Conservation (phyloP, 2,797 vertebrate species). For the Rhinella marina region DNA sequence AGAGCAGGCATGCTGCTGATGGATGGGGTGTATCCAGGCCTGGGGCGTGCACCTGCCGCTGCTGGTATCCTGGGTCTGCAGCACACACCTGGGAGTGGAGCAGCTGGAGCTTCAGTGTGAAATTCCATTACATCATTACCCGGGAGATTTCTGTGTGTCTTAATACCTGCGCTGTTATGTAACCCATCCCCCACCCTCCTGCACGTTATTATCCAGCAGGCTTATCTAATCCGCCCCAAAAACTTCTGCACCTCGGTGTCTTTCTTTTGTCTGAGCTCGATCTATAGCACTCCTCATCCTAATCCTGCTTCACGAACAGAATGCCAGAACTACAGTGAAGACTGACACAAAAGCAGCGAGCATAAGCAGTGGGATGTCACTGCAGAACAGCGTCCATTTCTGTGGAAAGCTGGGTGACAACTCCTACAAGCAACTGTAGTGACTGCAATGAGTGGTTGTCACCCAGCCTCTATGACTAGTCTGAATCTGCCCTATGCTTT, state of each 20-base stretch:
- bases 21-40: background rate
- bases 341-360: background rate
- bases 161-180: constrained; percentile 44
- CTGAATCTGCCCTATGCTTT: too few species aligned
- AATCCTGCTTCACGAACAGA: background rate
- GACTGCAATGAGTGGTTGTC: too few species aligned
- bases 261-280: background rate
- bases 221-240: background rate
- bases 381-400: too few species aligned
- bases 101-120: constrained; percentile 36
- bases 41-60: background rate
- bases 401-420: background rate
- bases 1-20: too few species aligned
- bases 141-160: background rate
- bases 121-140: constrained; percentile 48
- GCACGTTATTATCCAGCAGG: background rate
- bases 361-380: background rate
- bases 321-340: background rate
- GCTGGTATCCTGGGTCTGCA: background rate
- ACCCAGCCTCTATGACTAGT: too few species aligned
- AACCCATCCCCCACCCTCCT: background rate
- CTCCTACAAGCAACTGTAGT: too few species aligned
- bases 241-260: too few species aligned
- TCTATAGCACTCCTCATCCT: background rate
- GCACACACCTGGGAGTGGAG: constrained; percentile 30